Conservation (phyloP, 2,113 vertebrate genomes). For the Nannobrachium achirus region DNA sequence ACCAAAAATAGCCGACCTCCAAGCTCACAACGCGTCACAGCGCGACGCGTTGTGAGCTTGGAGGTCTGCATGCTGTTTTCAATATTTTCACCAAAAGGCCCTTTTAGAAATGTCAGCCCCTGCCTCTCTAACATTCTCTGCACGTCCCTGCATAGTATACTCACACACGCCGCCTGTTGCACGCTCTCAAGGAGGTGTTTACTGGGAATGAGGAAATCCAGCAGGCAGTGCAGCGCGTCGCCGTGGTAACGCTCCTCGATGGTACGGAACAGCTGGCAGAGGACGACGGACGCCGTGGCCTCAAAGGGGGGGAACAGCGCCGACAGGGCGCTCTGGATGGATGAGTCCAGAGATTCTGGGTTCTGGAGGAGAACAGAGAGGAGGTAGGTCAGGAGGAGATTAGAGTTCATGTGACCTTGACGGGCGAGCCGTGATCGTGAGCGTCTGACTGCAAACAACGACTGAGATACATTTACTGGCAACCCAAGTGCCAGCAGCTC, state of each 20-base stretch:
- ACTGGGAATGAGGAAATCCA: constrained; percentile 93
- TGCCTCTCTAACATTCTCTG: too few relatives aligned
- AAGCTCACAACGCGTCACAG: too few relatives aligned
- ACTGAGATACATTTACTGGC: too few relatives aligned
- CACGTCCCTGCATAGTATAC: constrained; percentile 51
- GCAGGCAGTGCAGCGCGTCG: constrained; percentile 89
- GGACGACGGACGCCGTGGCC: constrained; percentile 87
- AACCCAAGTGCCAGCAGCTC: not conserved
- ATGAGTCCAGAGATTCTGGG: constrained; percentile 84
- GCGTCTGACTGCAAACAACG: too few relatives aligned
- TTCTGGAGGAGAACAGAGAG: constrained; percentile 73
- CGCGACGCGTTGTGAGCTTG: too few relatives aligned
- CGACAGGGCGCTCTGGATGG: constrained; percentile 88
- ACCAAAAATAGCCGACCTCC: too few relatives aligned
- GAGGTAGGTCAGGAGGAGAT: not conserved
- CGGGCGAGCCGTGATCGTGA: not conserved
- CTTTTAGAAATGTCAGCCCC: too few relatives aligned
- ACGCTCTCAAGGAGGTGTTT: constrained; percentile 92
- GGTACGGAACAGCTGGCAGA: constrained; percentile 91
- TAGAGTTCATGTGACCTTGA: not conserved
- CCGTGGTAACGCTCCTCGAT: constrained; percentile 89
- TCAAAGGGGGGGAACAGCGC: constrained; percentile 92
- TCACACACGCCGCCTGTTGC: constrained; percentile 92
- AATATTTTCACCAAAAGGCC: too few relatives aligned
- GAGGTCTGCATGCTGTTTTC: too few relatives aligned